A percentile compares a stretch with the other conserved stretches of the same genome.
These are phyloP conservation scores for Caradrina kadenii DNA, from an alignment of 2,888 invertebrate species.

Conservation along the genomic window DNA sequence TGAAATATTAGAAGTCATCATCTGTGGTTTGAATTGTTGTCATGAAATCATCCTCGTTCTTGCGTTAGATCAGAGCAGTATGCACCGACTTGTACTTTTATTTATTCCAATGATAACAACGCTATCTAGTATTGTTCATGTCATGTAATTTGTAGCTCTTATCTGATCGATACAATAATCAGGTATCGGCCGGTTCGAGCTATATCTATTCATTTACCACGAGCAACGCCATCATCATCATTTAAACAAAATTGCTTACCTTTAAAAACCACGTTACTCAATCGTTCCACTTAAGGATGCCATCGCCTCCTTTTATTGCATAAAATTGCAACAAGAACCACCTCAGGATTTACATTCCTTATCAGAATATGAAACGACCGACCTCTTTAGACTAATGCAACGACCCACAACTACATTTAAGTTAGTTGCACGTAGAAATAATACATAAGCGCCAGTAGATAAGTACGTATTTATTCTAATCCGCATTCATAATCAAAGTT, in stretches of 20 bases:
- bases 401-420: slow-evolving; percentile 25
- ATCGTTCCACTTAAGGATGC: slow-evolving; percentile 36
- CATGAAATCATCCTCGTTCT: background rate
- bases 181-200: background rate
- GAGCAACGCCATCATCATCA: background rate
- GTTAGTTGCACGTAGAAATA: slow-evolving; percentile 30
- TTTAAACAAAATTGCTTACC: slow-evolving; percentile 19
- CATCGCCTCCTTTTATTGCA: slow-evolving; percentile 42
- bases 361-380: slow-evolving; percentile 47
- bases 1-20: slow-evolving; percentile 3
- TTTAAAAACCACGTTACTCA: slow-evolving; percentile 45
- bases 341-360: slow-evolving; percentile 43
- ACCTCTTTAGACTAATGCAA: slow-evolving; percentile 44
- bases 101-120: background rate
- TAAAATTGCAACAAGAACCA: slow-evolving; percentile 41
- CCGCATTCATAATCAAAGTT: slow-evolving; percentile 28
- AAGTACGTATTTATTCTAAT: slow-evolving; percentile 39
- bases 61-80: background rate
- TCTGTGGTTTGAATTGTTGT: background rate
- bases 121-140: background rate
- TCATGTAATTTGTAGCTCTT: slow-evolving; percentile 7
- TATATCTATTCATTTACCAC: background rate
- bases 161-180: slow-evolving; percentile 9
- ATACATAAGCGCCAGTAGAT: slow-evolving; percentile 31
- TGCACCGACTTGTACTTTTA: background rate